A percentile compares a stretch with the other conserved stretches of the same genome.
These are phyloP conservation scores for Mycalesis mineus DNA, from an alignment of 2,888 invertebrate genomes.

Conservation along the genomic window DNA sequence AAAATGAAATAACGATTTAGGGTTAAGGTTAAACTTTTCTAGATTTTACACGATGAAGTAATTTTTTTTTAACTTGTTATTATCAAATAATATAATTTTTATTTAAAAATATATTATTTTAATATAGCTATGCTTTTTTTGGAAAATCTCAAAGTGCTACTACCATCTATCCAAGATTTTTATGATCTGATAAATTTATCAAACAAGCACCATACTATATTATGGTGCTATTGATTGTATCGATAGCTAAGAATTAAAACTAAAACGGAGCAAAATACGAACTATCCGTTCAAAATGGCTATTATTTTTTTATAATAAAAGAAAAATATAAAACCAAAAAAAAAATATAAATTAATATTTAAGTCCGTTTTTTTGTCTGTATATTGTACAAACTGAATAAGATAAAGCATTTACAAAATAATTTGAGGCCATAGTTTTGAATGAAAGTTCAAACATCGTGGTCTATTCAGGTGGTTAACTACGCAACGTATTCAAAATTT, in stretches of 20 bases:
- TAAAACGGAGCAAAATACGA: background rate
- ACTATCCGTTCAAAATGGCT: slow-evolving; percentile 2
- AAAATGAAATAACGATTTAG: too few species aligned
- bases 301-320: slow-evolving; percentile 14
- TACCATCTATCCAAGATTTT: too few species aligned
- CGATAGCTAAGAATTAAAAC: background rate
- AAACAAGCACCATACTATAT: background rate
- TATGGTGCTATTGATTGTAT: slow-evolving; percentile 6
- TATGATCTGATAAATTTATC: slow-evolving; percentile 1
- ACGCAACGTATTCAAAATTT: background rate
- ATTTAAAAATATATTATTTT: too few species aligned
- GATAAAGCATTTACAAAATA: slow-evolving; percentile 33
- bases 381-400: slow-evolving; percentile 15
- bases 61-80: background rate
- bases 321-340: slow-evolving; percentile 10
- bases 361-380: slow-evolving; percentile 12
- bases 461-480: slow-evolving; percentile 11
- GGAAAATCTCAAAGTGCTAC: background rate
- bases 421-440: slow-evolving; percentile 22
- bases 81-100: background rate
- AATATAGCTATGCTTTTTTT: background rate
- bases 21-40: background rate
- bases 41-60: background rate
- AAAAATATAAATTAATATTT: slow-evolving; percentile 1
- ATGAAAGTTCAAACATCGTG: slow-evolving; percentile 23